phyloP scores from a whole-genome alignment of 2,888 invertebrate species.

The Venustoraphidia nigricollis region DNA sequence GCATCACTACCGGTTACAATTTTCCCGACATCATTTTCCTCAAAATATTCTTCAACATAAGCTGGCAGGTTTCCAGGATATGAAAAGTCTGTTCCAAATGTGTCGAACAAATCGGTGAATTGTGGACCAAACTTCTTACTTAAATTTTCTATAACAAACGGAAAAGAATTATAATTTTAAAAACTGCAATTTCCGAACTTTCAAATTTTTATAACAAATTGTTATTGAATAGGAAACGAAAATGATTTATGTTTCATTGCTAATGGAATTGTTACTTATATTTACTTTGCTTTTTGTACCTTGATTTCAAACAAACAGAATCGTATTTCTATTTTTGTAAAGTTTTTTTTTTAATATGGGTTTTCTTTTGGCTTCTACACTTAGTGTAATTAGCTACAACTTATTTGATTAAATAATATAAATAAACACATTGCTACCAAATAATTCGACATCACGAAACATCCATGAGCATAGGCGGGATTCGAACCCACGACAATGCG shows the following conservation, averaged over 20 bases:
- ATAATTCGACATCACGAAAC: no score
- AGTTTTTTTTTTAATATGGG: no score
- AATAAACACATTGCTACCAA: no score
- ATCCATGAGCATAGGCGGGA: no score
- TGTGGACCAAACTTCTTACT: conserved; percentile 55
- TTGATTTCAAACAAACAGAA: no score
- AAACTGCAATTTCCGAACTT: neutral
- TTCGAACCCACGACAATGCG: no score
- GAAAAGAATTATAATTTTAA: neutral
- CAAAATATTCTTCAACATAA: conserved; percentile 58
- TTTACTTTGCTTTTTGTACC: no score
- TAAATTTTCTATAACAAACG: conserved; percentile 43
- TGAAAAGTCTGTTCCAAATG: conserved; percentile 50
- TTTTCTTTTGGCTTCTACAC: no score
- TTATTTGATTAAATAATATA: no score
- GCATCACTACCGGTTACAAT: conserved; percentile 20
- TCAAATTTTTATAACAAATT: neutral
- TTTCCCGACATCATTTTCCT: conserved; percentile 37
- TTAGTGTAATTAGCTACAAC: no score
- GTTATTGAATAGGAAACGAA: neutral
- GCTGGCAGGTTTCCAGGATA: conserved; percentile 54
- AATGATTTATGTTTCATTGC: neutral
- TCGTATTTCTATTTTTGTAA: no score
- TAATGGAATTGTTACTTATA: no score
- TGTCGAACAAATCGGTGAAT: conserved; percentile 54